Percentiles rank a stretch among this genome's conserved stretches.
These are phyloP conservation scores for Ceryle rudis DNA, from an alignment of 2,797 vertebrate genomes.

Conservation along the genomic window DNA sequence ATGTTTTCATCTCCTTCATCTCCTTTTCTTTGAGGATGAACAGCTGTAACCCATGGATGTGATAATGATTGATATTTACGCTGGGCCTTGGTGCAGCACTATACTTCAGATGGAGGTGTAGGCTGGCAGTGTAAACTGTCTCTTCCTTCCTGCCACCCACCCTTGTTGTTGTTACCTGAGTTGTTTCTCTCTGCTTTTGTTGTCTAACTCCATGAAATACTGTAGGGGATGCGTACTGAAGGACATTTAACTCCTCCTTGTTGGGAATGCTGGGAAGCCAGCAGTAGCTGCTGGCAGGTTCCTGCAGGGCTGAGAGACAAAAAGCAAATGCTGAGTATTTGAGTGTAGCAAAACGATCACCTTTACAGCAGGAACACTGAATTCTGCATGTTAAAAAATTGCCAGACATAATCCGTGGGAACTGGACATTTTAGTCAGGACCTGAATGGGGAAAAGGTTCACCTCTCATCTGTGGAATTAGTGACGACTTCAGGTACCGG, in stretches of 20 bases:
- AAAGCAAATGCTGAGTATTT: neutral
- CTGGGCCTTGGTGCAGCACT: neutral
- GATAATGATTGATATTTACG: neutral
- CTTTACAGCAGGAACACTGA: neutral
- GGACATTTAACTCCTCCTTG: neutral
- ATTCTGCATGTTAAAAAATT: neutral
- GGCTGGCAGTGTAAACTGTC: neutral
- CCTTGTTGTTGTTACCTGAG: constrained; percentile 9
- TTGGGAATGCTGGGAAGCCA: neutral
- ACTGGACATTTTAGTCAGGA: neutral
- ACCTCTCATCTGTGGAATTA: neutral
- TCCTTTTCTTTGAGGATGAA: neutral
- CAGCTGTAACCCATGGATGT: neutral
- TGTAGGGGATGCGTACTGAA: neutral
- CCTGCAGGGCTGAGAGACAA: neutral
- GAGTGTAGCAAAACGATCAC: neutral
- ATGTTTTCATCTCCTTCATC: neutral
- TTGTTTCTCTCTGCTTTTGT: neutral
- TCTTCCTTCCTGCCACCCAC: constrained; percentile 41
- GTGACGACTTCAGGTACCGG: neutral
- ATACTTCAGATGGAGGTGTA: neutral
- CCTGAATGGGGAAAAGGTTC: neutral
- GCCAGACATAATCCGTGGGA: neutral
- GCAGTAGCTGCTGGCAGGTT: neutral
- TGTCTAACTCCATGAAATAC: neutral